phyloP scores from a whole-genome alignment of 2,113 vertebrate genomes.

The Dromaius novaehollandiae region DNA sequence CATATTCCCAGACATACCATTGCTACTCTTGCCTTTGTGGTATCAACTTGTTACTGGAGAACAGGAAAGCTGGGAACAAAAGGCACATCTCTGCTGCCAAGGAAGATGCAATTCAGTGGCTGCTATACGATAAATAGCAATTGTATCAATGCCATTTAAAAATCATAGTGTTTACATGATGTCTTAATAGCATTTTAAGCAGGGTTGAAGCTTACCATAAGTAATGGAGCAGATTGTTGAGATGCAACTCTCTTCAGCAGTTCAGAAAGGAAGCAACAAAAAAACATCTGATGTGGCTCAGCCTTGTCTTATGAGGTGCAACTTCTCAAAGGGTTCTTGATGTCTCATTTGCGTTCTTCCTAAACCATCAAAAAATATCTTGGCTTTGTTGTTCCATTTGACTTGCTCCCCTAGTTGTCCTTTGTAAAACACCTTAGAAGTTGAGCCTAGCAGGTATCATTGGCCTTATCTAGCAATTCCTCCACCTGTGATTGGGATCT shows the following conservation, averaged over 20 bases:
- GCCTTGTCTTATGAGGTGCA: not conserved
- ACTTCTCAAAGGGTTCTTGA: not conserved
- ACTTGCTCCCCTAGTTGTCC: not conserved
- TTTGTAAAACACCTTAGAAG: not conserved
- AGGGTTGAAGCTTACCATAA: not conserved
- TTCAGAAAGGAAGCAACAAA: not conserved
- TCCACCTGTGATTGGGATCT: not conserved
- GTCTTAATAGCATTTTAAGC: not conserved
- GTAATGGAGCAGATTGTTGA: not conserved
- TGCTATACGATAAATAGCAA: not conserved
- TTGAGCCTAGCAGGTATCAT: not conserved
- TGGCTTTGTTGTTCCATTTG: not conserved
- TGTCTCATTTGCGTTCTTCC: not conserved
- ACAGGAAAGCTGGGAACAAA: not conserved
- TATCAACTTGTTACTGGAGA: not conserved
- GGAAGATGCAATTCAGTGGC: not conserved
- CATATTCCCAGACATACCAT: not conserved
- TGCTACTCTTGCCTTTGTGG: not conserved
- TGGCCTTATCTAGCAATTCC: not conserved
- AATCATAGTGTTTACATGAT: not conserved
- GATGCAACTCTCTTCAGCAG: not conserved
- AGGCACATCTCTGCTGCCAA: accelerated
- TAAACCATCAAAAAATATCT: not conserved
- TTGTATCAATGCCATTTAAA: not conserved
- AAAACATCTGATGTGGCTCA: not conserved